Base-by-base conservation (phyloP, 1,140 invertebrate genomes). In the Sinella curviseta region DNA sequence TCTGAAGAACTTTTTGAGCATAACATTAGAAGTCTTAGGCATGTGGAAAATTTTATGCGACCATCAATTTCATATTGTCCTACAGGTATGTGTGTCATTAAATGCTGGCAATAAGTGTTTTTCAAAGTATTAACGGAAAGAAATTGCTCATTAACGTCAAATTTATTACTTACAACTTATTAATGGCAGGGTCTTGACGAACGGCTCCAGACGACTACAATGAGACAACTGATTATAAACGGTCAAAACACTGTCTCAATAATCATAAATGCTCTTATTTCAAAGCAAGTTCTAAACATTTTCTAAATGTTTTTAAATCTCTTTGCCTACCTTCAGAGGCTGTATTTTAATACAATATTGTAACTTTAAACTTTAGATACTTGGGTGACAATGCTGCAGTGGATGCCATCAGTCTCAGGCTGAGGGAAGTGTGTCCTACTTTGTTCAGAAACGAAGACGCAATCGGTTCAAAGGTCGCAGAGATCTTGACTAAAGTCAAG, bases 391-490 rank as follows among this genome's bases (percentile, higher is more conserved):
- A 97, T 87, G 95, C 97, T 0, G 95, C 94, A 1, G 95, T 97
- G 0, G 95, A 97, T 86, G 91, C 94, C 0, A 95, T 99, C 39
- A 98, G 95, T 80, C 88, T 89, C 24, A 93, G 93, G 86, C 87
- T 99, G n/a, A 89, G 97, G 74, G 92, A 97, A 85, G 89, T 97
- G 0, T 99, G 97, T 86, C 97, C 97, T 0, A 94, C 93, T 84
- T 89, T 99, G 0, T 99, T 98, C 85, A 94, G 94, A 84, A 92
- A 92, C 84, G 97, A 99, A 89, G 97, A 99, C 89, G 97, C 96
- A 24, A 93, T 95, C 36, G 97, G 94, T 86, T 92, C 96, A 26
- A 95, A 98, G 90, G 93, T 94, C 88, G 85, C 79, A 84, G 95
- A 97, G 87, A 91, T 96, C 80, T 88, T 97, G 26, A 90, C 95